Evolutionary conservation across 2,797 vertebrate species (phyloP).

Genomic region (Neosilurus hyrtlii): DNA sequence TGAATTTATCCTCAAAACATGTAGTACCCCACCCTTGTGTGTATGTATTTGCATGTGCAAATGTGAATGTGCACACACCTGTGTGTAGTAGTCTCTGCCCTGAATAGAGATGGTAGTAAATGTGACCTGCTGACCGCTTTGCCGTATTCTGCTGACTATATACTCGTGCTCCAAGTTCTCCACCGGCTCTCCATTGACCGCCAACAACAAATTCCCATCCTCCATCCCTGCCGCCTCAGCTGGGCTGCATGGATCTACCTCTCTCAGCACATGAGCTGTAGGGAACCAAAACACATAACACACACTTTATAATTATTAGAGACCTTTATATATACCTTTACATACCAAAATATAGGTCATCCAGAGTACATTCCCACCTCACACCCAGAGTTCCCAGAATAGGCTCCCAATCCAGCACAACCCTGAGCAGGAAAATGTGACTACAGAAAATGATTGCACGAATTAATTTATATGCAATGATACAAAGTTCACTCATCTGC

Average conservation of each 20-base stretch:
- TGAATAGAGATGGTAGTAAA: slow-evolving; percentile 76
- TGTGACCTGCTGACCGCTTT: slow-evolving; percentile 69
- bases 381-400: background rate
- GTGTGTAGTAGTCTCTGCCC: slow-evolving; percentile 79
- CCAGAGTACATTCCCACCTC: background rate
- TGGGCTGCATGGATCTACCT: slow-evolving; percentile 83
- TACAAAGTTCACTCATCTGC: too few relatives aligned
- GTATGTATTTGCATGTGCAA: background rate
- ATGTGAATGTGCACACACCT: slow-evolving; percentile 62
- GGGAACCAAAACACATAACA: background rate
- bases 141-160: slow-evolving; percentile 78
- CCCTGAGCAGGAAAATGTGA: background rate
- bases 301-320: background rate
- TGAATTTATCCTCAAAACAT: background rate
- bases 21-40: background rate
- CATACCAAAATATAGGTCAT: background rate
- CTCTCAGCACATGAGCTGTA: slow-evolving; percentile 84
- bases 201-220: slow-evolving; percentile 86
- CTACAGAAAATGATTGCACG: background rate
- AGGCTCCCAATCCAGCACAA: background rate
- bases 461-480: background rate
- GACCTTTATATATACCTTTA: too few relatives aligned
- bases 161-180: slow-evolving; percentile 81
- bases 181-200: slow-evolving; percentile 83
- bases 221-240: slow-evolving; percentile 84